Evolutionary conservation across 2,797 vertebrate genomes (phyloP).

Genomic region (Phoeniculus purpureus): DNA sequence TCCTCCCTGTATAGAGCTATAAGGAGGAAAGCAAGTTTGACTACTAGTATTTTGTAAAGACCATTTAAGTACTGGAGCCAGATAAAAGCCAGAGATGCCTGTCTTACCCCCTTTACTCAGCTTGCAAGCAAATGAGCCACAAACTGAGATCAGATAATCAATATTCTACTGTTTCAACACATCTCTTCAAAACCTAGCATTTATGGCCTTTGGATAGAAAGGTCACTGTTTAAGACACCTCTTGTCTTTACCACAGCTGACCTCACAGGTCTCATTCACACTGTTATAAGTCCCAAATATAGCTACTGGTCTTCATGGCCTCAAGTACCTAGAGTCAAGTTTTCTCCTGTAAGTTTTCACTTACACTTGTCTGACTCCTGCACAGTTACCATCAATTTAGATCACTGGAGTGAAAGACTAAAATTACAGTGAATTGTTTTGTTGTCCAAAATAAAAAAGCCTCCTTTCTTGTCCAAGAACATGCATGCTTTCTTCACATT

Average conservation of each 20-base stretch:
- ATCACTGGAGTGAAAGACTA: not conserved
- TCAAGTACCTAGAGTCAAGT: not conserved
- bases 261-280: not conserved
- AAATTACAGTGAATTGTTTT: not conserved
- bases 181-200: conserved; percentile 18
- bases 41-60: not conserved
- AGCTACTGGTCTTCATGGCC: not conserved
- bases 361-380: not conserved
- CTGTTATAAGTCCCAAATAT: not conserved
- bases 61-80: not conserved
- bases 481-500: not conserved
- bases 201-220: not conserved
- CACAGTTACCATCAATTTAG: not conserved
- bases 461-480: not conserved
- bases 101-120: not conserved
- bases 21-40: not conserved
- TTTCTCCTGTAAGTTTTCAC: not conserved
- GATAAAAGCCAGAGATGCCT: not conserved
- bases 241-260: not conserved
- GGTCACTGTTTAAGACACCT: conserved; percentile 36
- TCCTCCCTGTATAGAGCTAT: not conserved
- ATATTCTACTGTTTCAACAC: conserved; percentile 12
- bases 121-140: not conserved
- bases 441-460: not conserved
- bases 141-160: not conserved